A percentile compares a stretch with the other conserved stretches of the same genome.
These are phyloP conservation scores for Campaea margaritaria DNA, from an alignment of 2,888 invertebrate genomes.

Conservation along the genomic window DNA sequence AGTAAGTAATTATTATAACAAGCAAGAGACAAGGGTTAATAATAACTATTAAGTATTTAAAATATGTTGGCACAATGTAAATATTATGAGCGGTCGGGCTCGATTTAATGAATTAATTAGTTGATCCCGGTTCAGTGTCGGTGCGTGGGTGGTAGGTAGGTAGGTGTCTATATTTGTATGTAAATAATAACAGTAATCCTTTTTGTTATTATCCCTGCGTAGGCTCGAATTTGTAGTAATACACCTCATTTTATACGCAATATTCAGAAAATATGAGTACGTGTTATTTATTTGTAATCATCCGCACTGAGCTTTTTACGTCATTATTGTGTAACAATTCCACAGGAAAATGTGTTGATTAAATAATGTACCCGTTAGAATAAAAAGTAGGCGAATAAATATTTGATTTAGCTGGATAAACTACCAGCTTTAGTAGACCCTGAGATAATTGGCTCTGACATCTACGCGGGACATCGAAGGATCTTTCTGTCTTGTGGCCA, in stretches of 20 bases:
- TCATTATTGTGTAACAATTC: neutral
- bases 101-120: constrained; percentile 5
- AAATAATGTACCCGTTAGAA: neutral
- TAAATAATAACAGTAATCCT: neutral
- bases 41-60: neutral
- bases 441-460: constrained; percentile 22
- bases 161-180: too few species aligned
- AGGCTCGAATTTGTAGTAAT: neutral
- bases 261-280: neutral
- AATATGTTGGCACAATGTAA: neutral
- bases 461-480: neutral
- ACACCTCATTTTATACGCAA: neutral
- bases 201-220: neutral
- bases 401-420: too few species aligned
- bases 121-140: constrained; percentile 5
- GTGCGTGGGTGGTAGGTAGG: neutral
- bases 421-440: neutral
- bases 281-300: neutral
- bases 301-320: neutral
- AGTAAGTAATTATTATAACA: too few species aligned
- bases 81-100: constrained; percentile 6
- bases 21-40: too few species aligned
- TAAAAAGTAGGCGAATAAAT: neutral
- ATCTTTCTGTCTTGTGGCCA: constrained; percentile 2
- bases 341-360: neutral